Conservation (phyloP, 2,888 invertebrate genomes). For the Eupithecia subfuscata region DNA sequence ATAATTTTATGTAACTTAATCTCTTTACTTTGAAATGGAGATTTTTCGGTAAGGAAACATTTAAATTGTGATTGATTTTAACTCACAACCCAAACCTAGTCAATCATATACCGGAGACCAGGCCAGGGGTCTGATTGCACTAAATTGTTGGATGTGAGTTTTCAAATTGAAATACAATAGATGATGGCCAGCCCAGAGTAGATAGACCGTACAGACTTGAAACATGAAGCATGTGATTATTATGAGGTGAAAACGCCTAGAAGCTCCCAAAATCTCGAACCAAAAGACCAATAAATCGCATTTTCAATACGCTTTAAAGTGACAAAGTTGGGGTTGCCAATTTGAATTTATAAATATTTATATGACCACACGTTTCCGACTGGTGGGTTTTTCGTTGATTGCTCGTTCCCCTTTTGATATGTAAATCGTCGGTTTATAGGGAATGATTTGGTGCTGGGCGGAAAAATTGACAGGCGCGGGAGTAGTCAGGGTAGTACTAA, state of each 20-base stretch:
- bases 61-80: neutral
- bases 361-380: conserved; percentile 48
- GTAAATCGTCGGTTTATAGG: conserved; percentile 43
- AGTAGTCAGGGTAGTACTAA: conserved; percentile 8
- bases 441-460: conserved; percentile 32
- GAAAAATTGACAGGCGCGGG: conserved; percentile 19
- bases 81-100: neutral
- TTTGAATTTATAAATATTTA: conserved; percentile 61
- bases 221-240: neutral
- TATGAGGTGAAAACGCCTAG: neutral
- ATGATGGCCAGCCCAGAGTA: neutral
- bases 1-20: neutral
- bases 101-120: neutral
- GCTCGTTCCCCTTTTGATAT: conserved; percentile 47
- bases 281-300: conserved; percentile 13
- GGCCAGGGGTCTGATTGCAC: neutral
- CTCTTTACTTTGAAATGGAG: neutral
- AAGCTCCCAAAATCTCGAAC: neutral
- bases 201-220: neutral
- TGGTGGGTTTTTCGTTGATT: conserved; percentile 47
- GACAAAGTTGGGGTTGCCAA: conserved; percentile 44
- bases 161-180: neutral
- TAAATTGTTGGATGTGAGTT: neutral
- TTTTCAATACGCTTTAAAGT: conserved; percentile 34
- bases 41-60: neutral